Conservation (phyloP, 2,113 vertebrate genomes). For the Myrmecophaga tridactyla region DNA sequence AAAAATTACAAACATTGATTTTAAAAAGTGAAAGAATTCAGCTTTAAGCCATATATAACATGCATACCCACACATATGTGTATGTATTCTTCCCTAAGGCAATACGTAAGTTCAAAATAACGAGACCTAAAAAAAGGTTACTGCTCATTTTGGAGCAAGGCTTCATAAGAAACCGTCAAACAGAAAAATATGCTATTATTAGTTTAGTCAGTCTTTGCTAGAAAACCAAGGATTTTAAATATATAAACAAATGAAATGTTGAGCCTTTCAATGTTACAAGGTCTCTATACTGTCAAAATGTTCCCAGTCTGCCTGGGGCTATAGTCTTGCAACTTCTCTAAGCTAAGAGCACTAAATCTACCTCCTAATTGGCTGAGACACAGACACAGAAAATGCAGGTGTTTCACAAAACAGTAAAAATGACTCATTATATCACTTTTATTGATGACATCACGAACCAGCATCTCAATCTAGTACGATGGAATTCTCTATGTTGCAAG, state of each 20-base stretch:
- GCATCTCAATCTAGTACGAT: neutral
- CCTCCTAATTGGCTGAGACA: slow-evolving; percentile 42
- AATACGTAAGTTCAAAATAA: neutral
- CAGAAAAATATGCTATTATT: neutral
- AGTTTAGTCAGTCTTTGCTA: neutral
- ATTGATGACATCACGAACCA: neutral
- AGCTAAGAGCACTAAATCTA: slow-evolving; percentile 35
- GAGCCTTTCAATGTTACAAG: slow-evolving; percentile 7
- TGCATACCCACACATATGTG: too few species aligned
- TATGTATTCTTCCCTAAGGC: neutral
- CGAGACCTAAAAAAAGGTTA: neutral
- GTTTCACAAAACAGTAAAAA: slow-evolving; percentile 42
- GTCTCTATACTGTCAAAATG: slow-evolving; percentile 4
- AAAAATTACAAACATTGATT: neutral
- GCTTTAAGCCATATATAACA: neutral
- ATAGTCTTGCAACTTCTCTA: slow-evolving; percentile 7
- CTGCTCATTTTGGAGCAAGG: neutral
- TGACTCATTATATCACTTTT: neutral
- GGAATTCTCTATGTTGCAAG: neutral
- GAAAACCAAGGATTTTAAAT: slow-evolving; percentile 23
- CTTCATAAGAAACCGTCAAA: neutral
- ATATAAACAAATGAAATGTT: slow-evolving; percentile 47
- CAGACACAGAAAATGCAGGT: slow-evolving; percentile 4
- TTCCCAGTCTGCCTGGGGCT: slow-evolving; percentile 17
- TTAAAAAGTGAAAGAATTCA: neutral